Base-by-base conservation (phyloP, 2,888 invertebrate genomes). In the Theristus sp. region DNA sequence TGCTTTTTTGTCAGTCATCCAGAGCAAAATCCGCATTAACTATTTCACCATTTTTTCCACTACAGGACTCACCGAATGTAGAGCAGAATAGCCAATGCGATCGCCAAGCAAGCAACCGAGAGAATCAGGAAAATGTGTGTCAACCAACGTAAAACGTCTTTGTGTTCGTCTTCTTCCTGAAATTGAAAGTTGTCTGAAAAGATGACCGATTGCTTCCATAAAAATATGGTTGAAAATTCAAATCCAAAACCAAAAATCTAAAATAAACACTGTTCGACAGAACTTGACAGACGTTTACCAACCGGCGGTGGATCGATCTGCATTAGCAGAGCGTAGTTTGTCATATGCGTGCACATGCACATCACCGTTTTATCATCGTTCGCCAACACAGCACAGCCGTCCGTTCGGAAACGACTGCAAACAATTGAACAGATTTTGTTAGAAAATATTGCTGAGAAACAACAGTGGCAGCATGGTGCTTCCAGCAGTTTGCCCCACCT, bases 321-420 rank as follows among this genome's bases (percentile, higher is more conserved):
- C 30, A 31, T 31, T 20, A 57, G n/a, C 24, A 57, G 13, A n/a
- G 38, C 57, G 57, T 30, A 57, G 57, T 57, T 57, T 29, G 57
- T 57, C 24, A 31, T 57, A 24, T 57, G 57, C n/a, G 57, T 30
- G 57, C 57, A 57, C 31, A 31, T 29, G 31, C 57, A 57, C 24
- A 28, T 3, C 27, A 22, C 55, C 13, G 26, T 26, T 20, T 22
- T 17, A 10, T 28, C 55, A 22, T 27, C 22, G 10, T 6, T 6
- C 27, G 6, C 29, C 10, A 3, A 10, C 55, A 55, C 26, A 25
- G 55, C 13, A 27, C 55, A 55, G 2, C 55, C 55, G 26, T 26
- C 29, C 10, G 25, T 55, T 20, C 6, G 3, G 29, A 55, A 55
- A 27, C 55, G 55, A 20, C 55, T 55, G 29, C 6, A 38, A 38